Base-by-base conservation (phyloP, 2,888 invertebrate genomes). In the Dasypogon diadema region DNA sequence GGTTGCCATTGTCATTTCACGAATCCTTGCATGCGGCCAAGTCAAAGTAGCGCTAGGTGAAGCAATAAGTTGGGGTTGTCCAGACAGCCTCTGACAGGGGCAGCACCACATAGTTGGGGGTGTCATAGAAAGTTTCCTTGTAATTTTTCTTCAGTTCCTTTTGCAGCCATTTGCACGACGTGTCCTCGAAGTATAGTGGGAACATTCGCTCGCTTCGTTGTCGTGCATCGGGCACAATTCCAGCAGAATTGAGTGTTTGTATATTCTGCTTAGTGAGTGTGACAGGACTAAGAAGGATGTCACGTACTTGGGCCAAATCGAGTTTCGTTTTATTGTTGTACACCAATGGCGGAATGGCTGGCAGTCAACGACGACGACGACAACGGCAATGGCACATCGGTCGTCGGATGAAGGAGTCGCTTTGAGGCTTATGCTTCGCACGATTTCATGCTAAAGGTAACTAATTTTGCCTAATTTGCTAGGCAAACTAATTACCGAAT, bases 251-350 rank as follows among this genome's bases (percentile, higher is more conserved):
- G 77, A 77, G 77, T 77, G 70, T 75, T 77, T 77, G 74, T 77
- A 75, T 74, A 77, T 77, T 77, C 77, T 74, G 77, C 68, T 77
- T 75, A 77, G 68, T 54, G 75, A 77, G 55, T 74, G 77, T 77
- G 77, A 77, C 77, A 77, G 51, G 77, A 77, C 77, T 77, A 51
- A 54, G 68, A 75, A 75, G 75, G 70, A 77, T 77, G 77, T 77
- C 77, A 77, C 77, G 77, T 77, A 70, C 70, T 70, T 74, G 46
- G 68, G 75, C 70, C 75, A 77, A 76, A 74, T 77, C 77, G 77
- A 75, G 77, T 77, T 77, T 70, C 75, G 51, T 51, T 77, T 77
- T 77, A 77, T 77, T 63, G 70, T 75, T 58, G 77, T 77, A 70
- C 34, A 54, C 34, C 70, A 34, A 70, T 54, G 54, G 30, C n/a